These are phyloP conservation scores for Corella eumyota DNA, from an alignment of 23 tunicate species.

Conservation along the genomic window DNA sequence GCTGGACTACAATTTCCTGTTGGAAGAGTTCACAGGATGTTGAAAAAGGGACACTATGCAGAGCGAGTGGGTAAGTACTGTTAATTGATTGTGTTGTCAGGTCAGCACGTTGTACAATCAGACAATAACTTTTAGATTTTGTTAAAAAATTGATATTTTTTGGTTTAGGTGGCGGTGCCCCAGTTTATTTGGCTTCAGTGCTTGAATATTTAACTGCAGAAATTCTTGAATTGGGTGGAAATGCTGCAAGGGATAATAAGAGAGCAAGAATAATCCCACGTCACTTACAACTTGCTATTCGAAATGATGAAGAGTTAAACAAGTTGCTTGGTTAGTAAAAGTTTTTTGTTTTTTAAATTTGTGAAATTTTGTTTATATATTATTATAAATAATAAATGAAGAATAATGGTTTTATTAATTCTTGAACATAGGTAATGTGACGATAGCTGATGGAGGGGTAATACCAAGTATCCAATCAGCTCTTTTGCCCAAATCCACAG, in stretches of 20 bases:
- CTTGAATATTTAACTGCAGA: constrained; percentile 91
- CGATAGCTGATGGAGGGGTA: constrained; percentile 89
- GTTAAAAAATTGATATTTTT: background rate
- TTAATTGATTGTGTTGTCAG: background rate
- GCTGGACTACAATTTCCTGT: constrained; percentile 91
- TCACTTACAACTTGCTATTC: constrained; percentile 82
- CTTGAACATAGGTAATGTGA: constrained; percentile 53
- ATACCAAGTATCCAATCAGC: constrained; percentile 60
- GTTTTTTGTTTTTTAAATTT: background rate
- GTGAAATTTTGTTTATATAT: background rate
- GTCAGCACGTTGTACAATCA: no score
- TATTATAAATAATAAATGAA: background rate
- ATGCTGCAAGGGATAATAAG: constrained; percentile 90
- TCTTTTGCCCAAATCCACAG: constrained; percentile 51
- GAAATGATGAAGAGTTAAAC: constrained; percentile 87
- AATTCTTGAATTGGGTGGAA: constrained; percentile 78
- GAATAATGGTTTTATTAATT: no score
- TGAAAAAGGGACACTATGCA: constrained; percentile 57
- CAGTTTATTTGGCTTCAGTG: constrained; percentile 83
- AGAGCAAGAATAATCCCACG: constrained; percentile 69
- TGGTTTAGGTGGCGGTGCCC: constrained; percentile 81
- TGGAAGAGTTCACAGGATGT: constrained; percentile 62
- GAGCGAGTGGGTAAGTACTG: constrained; percentile 51
- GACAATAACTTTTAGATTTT: constrained; percentile 1
- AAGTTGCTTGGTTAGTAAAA: constrained; percentile 33